phyloP scores from a whole-genome alignment of 2,888 invertebrate species.

The Brachypalpus laphriformis region DNA sequence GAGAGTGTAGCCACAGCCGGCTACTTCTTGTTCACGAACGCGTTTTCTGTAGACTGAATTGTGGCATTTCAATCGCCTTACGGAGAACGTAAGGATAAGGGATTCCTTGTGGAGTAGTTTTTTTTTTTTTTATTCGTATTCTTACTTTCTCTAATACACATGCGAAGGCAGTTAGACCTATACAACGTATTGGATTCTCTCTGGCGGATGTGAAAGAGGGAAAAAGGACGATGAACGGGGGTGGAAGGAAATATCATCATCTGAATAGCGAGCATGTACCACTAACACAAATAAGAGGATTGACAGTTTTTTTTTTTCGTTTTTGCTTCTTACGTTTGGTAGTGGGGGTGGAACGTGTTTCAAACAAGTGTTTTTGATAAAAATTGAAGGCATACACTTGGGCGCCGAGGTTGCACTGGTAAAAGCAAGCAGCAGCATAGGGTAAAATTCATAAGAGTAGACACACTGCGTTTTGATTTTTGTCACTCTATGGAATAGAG shows the following conservation, averaged over 20 bases:
- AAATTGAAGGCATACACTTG: slow-evolving; percentile 42
- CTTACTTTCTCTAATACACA: slow-evolving; percentile 49
- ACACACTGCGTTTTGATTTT: too few relatives aligned
- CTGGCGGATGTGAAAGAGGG: slow-evolving; percentile 16
- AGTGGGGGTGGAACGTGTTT: slow-evolving; percentile 60
- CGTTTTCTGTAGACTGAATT: slow-evolving; percentile 83
- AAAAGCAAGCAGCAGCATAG: too few relatives aligned
- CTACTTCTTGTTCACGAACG: slow-evolving; percentile 83
- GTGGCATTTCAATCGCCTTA: slow-evolving; percentile 66
- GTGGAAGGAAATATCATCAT: slow-evolving; percentile 53
- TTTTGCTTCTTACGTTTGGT: slow-evolving; percentile 19
- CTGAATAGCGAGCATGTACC: slow-evolving; percentile 57
- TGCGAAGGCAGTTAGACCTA: slow-evolving; percentile 20
- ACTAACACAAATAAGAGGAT: slow-evolving; percentile 55
- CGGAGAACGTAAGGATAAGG: slow-evolving; percentile 62
- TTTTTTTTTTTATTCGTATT: slow-evolving; percentile 19
- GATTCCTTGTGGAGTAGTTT: slow-evolving; percentile 50
- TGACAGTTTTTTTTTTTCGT: slow-evolving; percentile 28
- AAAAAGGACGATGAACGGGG: slow-evolving; percentile 60
- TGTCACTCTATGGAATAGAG: too few relatives aligned
- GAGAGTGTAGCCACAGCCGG: slow-evolving; percentile 83
- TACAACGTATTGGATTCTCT: slow-evolving; percentile 37
- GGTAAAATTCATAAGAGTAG: too few relatives aligned
- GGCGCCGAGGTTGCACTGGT: slow-evolving; percentile 11
- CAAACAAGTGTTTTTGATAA: slow-evolving; percentile 74